Conservation (phyloP, 2,888 invertebrate genomes). For the Scaeva pyrastri region DNA sequence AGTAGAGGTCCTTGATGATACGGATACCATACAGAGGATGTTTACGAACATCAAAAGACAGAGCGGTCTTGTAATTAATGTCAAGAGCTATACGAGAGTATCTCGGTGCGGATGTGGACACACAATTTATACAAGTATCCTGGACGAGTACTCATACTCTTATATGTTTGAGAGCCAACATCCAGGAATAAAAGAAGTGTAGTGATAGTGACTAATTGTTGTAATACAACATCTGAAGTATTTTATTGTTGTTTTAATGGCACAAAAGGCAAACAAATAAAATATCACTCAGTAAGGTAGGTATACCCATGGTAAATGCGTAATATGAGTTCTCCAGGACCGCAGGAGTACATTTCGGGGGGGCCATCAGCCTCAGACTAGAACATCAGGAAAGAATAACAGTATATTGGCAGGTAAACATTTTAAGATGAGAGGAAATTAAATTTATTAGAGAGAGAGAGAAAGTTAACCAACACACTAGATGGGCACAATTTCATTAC, state of each 20-base stretch:
- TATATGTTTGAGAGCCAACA: not conserved
- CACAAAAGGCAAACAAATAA: slow-evolving; percentile 4
- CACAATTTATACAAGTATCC: slow-evolving; percentile 10
- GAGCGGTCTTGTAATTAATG: slow-evolving; percentile 20
- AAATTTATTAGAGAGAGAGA: not conserved
- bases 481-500: not conserved
- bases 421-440: not conserved
- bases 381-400: not conserved
- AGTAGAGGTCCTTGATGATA: not conserved
- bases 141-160: not conserved
- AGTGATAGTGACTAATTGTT: slow-evolving; percentile 28
- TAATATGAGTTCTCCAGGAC: no score
- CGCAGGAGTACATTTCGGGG: not conserved
- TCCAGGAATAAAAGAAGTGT: not conserved
- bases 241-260: slow-evolving; percentile 18
- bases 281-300: not conserved
- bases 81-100: slow-evolving; percentile 18
- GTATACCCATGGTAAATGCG: no score
- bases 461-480: not conserved
- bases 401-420: not conserved
- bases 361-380: not conserved
- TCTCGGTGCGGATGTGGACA: slow-evolving; percentile 3
- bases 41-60: slow-evolving; percentile 21
- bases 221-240: slow-evolving; percentile 21
- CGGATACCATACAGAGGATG: not conserved